Percentiles rank a stretch among this genome's conserved stretches.
phyloP scores from a whole-genome alignment of 2,113 vertebrate species.

The Cephalophus harveyi region DNA sequence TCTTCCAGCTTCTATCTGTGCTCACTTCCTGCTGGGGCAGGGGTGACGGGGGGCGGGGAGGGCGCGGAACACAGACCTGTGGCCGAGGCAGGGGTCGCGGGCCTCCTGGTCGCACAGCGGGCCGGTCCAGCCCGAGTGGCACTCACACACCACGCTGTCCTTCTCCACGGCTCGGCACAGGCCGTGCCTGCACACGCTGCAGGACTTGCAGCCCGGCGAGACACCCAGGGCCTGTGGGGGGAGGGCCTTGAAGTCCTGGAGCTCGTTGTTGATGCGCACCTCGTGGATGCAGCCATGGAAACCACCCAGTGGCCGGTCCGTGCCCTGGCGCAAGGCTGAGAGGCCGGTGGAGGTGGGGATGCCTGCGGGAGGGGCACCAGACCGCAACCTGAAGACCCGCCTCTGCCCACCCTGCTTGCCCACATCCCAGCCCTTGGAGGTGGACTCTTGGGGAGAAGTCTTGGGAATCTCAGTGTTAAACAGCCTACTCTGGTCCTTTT shows the following conservation, averaged over 20 bases:
- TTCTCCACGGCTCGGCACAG: conserved; percentile 91
- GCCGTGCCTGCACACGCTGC: conserved; percentile 93
- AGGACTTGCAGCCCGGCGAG: conserved; percentile 93
- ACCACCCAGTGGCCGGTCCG: conserved; percentile 87
- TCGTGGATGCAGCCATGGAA: conserved; percentile 96
- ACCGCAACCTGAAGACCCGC: not conserved
- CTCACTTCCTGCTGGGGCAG: not conserved
- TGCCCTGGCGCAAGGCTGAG: conserved; percentile 87
- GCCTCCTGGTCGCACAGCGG: conserved; percentile 90
- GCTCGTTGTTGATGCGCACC: conserved; percentile 93
- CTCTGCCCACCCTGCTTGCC: fast-evolving
- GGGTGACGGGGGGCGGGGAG: fast-evolving
- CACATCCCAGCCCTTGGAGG: too few species aligned
- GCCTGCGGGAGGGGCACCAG: conserved; percentile 78
- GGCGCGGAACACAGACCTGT: conserved; percentile 82
- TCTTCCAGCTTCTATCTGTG: not conserved
- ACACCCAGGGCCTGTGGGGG: conserved; percentile 85
- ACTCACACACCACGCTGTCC: conserved; percentile 92
- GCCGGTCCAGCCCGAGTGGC: conserved; percentile 89
- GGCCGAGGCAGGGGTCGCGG: conserved; percentile 85
- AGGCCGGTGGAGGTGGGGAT: conserved; percentile 89
- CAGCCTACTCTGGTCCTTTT: not conserved
- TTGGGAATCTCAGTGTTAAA: not conserved
- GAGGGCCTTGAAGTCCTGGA: conserved; percentile 90
- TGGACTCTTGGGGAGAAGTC: not conserved